phyloP scores from a whole-genome alignment of 1,140 invertebrate genomes.

The Chironomus striatipennis region DNA sequence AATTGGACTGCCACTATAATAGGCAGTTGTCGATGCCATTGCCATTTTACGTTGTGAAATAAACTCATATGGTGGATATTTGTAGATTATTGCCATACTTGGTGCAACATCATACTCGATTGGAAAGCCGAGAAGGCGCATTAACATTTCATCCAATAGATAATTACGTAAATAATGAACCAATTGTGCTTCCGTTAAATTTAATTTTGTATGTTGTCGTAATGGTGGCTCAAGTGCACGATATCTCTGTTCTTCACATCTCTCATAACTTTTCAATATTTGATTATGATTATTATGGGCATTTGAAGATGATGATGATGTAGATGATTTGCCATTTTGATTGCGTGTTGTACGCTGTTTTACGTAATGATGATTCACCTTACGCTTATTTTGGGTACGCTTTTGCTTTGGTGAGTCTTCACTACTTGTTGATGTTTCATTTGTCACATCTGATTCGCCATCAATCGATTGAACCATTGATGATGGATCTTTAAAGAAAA shows the following conservation, averaged over 20 bases:
- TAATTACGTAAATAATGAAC: constrained; percentile 47
- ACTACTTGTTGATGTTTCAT: constrained; percentile 23
- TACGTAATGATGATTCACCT: neutral
- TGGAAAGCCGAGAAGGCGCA: constrained; percentile 65
- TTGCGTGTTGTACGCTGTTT: neutral
- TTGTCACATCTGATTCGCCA: constrained; percentile 17
- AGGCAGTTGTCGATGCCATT: constrained; percentile 27
- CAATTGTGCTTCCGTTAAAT: constrained; percentile 39
- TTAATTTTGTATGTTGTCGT: constrained; percentile 36
- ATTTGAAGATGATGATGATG: neutral
- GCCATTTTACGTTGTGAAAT: constrained; percentile 20
- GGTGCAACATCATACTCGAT: constrained; percentile 50
- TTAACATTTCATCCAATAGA: constrained; percentile 52
- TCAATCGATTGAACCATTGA: constrained; percentile 17
- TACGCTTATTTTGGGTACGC: constrained; percentile 11
- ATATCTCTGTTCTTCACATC: constrained; percentile 12
- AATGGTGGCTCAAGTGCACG: constrained; percentile 31
- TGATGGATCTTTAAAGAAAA: constrained; percentile 16
- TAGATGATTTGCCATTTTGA: neutral
- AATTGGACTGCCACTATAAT: constrained; percentile 3
- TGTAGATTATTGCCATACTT: constrained; percentile 53
- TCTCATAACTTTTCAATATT: constrained; percentile 19
- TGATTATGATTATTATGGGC: neutral
- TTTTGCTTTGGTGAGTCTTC: constrained; percentile 25
- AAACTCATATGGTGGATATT: constrained; percentile 41